Evolutionary conservation across 2,797 vertebrate species (phyloP).

Genomic region (Spinibarbus caldwelli): DNA sequence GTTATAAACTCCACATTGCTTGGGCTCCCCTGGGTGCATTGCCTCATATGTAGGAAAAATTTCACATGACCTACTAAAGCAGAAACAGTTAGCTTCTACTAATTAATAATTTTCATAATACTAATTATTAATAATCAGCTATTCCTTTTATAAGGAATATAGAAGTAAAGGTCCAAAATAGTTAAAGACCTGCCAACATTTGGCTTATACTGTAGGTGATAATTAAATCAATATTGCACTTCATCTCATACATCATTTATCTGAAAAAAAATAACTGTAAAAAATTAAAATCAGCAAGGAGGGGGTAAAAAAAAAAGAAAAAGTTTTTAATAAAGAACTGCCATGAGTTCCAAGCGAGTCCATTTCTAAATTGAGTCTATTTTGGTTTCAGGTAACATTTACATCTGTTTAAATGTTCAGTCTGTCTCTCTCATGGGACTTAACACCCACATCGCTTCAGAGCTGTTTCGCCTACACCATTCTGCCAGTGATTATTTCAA

Average conservation of each 20-base stretch:
- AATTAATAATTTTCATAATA: not conserved
- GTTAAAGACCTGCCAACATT: not conserved
- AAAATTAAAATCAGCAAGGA: not conserved
- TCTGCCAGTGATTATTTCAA: constrained; percentile 40
- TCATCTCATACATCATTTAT: not conserved
- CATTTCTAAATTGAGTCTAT: constrained; percentile 39
- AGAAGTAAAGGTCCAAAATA: not conserved
- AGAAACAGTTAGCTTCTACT: not conserved
- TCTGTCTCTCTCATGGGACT: constrained; percentile 36
- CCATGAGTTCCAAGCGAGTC: not conserved
- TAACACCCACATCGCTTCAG: constrained; percentile 41
- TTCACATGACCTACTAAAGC: not conserved
- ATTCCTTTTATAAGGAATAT: not conserved
- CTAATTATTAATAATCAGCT: not conserved
- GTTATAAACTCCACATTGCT: not conserved
- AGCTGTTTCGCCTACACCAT: constrained; percentile 46
- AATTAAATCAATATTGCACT: not conserved
- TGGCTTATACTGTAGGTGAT: not conserved
- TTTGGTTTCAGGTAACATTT: constrained; percentile 52
- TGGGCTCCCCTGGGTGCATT: not conserved
- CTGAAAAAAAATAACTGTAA: not conserved
- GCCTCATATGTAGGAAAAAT: not conserved
- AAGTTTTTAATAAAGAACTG: not conserved
- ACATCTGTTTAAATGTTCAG: constrained; percentile 51
- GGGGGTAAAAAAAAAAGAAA: not conserved